Evolutionary conservation across 2,113 vertebrate species (phyloP), one percentile per base, ranked within the genome.

Genomic region (Mus pahari): DNA sequence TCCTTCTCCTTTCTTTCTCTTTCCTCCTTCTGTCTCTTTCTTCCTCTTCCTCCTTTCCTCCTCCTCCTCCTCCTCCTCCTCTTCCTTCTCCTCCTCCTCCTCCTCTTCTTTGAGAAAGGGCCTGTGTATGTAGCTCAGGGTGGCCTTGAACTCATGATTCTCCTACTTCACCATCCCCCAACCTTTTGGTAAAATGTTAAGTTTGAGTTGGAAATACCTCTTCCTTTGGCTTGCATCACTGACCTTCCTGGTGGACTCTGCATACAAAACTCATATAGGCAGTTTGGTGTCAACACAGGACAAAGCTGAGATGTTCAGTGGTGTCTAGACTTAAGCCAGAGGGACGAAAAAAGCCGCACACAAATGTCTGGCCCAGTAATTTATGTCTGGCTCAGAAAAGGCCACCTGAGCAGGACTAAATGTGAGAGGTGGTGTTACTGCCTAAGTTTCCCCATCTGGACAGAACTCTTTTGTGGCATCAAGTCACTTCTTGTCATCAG

Each of bases 31-130:
- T 12, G 3, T 36, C 19, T 16, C 9, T 45, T 22, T 53, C 12
- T 13, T 0, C 66, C 20, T 17, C 26, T 3, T 2, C 10, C 7
- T 48, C 8, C 6, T 24, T 28, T 26, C 24, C 8, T 28, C 24
- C 36, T 26, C 5, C 58, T 36, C 9, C 4, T 13, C 2, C 5
- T 7, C 4, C 3, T 3, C 12, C 22, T 16, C 19, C 2, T 42
- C 26, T 20, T n/a, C 62, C 4, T 13, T 5, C 8, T 5, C 64
- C 4, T 24, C 45, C 4, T 9, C 13, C 6, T 83, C 55, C 31
- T 48, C 62, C 7, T 31, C 14, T 28, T 16, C 48, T 71, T 28
- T 50, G 62, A 86, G 45, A 86, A 36, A 53, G 31, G 42, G 11
- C 31, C 31, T 70, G 17, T 7, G 2, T 50, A 7, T 36, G 3